Percentiles rank a stretch among this genome's conserved stretches.
Conservation (phyloP, 2,797 vertebrate species). For the Sylvia borin region DNA sequence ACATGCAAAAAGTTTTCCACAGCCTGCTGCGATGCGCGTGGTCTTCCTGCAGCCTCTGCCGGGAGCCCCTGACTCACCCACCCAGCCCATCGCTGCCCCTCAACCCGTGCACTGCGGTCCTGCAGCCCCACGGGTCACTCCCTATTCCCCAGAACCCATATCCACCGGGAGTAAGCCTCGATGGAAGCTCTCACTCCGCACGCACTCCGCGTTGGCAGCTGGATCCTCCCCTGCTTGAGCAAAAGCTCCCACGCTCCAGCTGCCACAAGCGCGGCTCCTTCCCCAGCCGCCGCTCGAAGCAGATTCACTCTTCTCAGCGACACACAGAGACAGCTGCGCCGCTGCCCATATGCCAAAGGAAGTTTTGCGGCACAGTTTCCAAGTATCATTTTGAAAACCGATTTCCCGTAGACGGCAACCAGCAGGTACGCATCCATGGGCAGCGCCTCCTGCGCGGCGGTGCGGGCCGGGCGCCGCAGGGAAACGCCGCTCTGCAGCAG, state of each 20-base stretch:
- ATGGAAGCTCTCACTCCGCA: not conserved
- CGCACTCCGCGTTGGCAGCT: not conserved
- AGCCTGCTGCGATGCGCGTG: not conserved
- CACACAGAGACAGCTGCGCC: conserved; percentile 9
- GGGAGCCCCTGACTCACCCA: not conserved
- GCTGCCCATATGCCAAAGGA: not conserved
- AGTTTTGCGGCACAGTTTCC: conserved; percentile 1
- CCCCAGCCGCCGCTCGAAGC: not conserved
- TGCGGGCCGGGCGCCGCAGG: not conserved
- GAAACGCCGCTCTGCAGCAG: not conserved
- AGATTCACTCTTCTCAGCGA: conserved; percentile 10
- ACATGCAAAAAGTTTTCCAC: not conserved
- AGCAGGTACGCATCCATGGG: not conserved
- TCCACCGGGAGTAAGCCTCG: not conserved
- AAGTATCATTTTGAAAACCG: conserved; percentile 3
- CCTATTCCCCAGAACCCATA: not conserved
- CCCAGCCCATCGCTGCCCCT: not conserved
- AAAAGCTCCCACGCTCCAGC: not conserved
- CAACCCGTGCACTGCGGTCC: not conserved
- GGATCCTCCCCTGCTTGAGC: not conserved
- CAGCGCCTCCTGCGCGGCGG: not conserved
- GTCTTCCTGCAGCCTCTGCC: not conserved
- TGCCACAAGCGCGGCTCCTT: not conserved
- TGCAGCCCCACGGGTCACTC: not conserved
- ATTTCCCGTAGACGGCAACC: not conserved